These are phyloP conservation scores for Teleogryllus oceanicus DNA, from an alignment of 2,888 invertebrate species.

Conservation along the genomic window DNA sequence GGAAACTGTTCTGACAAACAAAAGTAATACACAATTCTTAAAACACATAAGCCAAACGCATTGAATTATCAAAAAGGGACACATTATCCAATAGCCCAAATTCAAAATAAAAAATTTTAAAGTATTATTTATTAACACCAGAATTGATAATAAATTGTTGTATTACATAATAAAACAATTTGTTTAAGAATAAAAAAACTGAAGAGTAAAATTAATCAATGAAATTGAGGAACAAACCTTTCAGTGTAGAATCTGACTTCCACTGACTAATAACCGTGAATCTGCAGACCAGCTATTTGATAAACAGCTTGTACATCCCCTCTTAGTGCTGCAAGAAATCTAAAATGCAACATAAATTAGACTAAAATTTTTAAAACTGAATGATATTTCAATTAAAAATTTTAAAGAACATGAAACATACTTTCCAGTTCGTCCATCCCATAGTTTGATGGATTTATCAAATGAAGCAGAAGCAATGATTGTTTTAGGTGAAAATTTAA, in stretches of 20 bases:
- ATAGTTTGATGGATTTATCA: constrained; percentile 95
- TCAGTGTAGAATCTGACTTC: constrained; percentile 97
- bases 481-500: constrained; percentile 96
- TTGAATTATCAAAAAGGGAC: too few species aligned
- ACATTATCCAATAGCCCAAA: too few species aligned
- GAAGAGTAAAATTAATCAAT: too few species aligned
- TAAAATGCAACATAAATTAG: constrained; percentile 40
- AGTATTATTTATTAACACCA: too few species aligned
- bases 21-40: too few species aligned
- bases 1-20: too few species aligned
- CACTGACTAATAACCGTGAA: constrained; percentile 89
- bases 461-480: constrained; percentile 96
- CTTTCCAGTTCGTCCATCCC: constrained; percentile 88
- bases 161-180: too few species aligned
- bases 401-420: constrained; percentile 43
- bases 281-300: constrained; percentile 97
- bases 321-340: constrained; percentile 80
- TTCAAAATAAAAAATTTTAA: too few species aligned
- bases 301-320: constrained; percentile 99
- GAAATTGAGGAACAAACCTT: constrained; percentile 55
- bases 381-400: background rate
- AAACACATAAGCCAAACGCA: too few species aligned
- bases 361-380: background rate
- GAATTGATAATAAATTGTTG: too few species aligned
- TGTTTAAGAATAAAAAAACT: too few species aligned